A percentile compares a stretch with the other conserved stretches of the same genome.
Conservation (phyloP, 1,140 invertebrate genomes). For the Bombus consobrinus region DNA sequence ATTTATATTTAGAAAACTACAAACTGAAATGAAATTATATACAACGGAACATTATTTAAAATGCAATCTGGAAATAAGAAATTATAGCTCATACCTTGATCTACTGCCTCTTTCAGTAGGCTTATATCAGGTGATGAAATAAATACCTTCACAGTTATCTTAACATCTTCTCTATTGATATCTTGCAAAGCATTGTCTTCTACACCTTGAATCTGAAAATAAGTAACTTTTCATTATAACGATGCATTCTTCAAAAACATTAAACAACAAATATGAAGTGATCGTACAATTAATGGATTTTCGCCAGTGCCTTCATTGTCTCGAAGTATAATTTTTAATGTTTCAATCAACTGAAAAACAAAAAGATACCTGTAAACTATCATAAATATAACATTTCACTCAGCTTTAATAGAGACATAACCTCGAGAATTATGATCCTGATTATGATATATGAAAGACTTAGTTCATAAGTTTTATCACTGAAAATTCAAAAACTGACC, state of each 20-base stretch:
- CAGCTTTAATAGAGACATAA: constrained; percentile 40
- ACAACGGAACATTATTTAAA: neutral
- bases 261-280: neutral
- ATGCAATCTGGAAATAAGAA: neutral
- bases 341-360: constrained; percentile 87
- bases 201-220: constrained; percentile 69
- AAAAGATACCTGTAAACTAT: neutral
- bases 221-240: constrained; percentile 25
- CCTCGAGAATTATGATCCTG: constrained; percentile 39
- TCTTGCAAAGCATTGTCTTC: constrained; percentile 70
- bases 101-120: constrained; percentile 80
- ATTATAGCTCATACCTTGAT: constrained; percentile 75
- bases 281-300: constrained; percentile 62
- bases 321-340: constrained; percentile 86
- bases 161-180: constrained; percentile 83
- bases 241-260: constrained; percentile 11
- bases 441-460: neutral
- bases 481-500: constrained; percentile 82
- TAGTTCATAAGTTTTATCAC: neutral
- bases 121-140: constrained; percentile 80
- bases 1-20: constrained; percentile 85
- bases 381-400: neutral
- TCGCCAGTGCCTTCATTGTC: constrained; percentile 80
- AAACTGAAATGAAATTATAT: constrained; percentile 82
- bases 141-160: constrained; percentile 85